Percentiles rank a stretch among this genome's conserved stretches.
Conservation (phyloP, 2,797 vertebrate genomes). For the Myotis vivesi region DNA sequence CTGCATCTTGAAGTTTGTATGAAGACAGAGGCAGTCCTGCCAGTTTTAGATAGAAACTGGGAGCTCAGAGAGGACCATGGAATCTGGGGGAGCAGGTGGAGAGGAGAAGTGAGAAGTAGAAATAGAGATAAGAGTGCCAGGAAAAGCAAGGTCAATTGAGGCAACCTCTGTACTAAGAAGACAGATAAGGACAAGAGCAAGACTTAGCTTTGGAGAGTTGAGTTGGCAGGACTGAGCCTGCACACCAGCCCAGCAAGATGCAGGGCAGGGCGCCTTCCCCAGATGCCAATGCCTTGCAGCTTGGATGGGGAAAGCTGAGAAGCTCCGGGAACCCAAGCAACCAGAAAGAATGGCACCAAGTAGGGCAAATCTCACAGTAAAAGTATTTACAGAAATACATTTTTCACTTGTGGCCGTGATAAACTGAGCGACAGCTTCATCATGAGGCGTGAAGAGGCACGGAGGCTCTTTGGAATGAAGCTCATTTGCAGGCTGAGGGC, state of each 20-base stretch:
- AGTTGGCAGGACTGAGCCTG: not conserved
- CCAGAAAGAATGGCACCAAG: not conserved
- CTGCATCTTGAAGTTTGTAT: not conserved
- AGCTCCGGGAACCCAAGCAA: not conserved
- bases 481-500: not conserved
- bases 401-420: not conserved
- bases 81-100: not conserved
- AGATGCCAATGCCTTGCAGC: not conserved
- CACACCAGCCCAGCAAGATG: not conserved
- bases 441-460: not conserved
- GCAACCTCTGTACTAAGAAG: not conserved
- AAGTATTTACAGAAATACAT: not conserved
- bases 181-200: not conserved
- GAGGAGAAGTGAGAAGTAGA: not conserved
- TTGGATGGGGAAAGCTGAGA: not conserved
- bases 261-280: not conserved
- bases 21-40: not conserved
- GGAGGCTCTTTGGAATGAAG: not conserved
- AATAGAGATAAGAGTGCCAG: not conserved
- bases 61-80: not conserved
- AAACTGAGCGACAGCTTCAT: not conserved
- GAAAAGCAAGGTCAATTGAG: not conserved
- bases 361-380: not conserved
- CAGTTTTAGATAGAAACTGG: not conserved
- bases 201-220: not conserved